Percentiles rank a stretch among this genome's conserved stretches.
These are phyloP conservation scores for Chymomyza fuscimana DNA, from an alignment of 2,888 invertebrate genomes.

Conservation along the genomic window DNA sequence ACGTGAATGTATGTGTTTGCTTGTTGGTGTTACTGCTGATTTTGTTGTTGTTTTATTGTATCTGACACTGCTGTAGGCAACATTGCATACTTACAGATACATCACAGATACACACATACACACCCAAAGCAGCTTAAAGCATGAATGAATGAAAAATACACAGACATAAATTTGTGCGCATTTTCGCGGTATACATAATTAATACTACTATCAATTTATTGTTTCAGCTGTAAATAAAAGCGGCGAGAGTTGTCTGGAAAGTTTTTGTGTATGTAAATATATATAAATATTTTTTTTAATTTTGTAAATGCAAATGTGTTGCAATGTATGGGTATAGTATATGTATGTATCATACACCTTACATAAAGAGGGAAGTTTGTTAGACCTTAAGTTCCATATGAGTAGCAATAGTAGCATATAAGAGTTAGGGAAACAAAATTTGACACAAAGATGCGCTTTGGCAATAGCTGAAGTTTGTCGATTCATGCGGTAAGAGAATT, in stretches of 20 bases:
- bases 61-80: conserved; percentile 18
- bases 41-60: conserved; percentile 33
- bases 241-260: conserved; percentile 20
- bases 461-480: too few species aligned
- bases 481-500: too few species aligned
- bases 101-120: neutral
- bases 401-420: too few species aligned
- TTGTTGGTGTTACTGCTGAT: conserved; percentile 1
- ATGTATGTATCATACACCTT: too few species aligned
- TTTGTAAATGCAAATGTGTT: too few species aligned
- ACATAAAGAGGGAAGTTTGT: too few species aligned
- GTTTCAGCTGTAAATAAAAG: conserved; percentile 12
- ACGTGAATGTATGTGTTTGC: conserved; percentile 21
- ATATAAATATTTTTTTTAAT: too few species aligned
- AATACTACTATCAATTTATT: conserved; percentile 61
- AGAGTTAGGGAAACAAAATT: too few species aligned
- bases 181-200: conserved; percentile 55
- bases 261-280: neutral
- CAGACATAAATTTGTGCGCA: conserved; percentile 48
- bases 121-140: neutral
- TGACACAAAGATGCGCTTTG: too few species aligned
- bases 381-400: too few species aligned
- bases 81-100: conserved; percentile 21
- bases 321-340: too few species aligned
- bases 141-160: conserved; percentile 38